A percentile compares a stretch with the other conserved stretches of the same genome.
These are phyloP conservation scores for Esox masquinongy DNA, from an alignment of 2,797 vertebrate genomes.

Conservation along the genomic window DNA sequence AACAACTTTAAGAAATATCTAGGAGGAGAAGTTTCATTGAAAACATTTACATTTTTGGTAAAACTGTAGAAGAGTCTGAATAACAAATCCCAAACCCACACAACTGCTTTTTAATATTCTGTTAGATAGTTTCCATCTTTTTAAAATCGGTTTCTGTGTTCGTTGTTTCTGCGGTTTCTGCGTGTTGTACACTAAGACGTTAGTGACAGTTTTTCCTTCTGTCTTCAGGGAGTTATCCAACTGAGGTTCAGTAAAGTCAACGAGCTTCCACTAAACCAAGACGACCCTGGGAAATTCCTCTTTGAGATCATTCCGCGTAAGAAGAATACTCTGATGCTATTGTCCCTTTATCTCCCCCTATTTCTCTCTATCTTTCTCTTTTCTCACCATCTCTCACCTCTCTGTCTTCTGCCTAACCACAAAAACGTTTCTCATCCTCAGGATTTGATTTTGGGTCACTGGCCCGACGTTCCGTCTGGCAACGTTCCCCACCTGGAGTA, in stretches of 20 bases:
- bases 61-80: no score
- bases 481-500: no score
- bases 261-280: conserved; percentile 79
- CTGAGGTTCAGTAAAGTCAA: conserved; percentile 85
- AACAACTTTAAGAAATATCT: no score
- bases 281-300: conserved; percentile 88
- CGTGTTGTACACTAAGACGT: neutral
- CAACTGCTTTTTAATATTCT: neutral
- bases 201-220: conserved; percentile 10
- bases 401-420: neutral
- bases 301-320: conserved; percentile 93
- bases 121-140: neutral
- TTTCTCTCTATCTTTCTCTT: neutral
- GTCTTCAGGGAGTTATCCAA: conserved; percentile 81
- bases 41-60: no score
- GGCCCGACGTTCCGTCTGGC: no score
- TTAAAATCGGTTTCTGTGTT: neutral
- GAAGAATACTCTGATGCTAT: neutral
- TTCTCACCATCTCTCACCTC: neutral
- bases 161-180: no score
- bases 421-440: neutral
- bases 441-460: no score
- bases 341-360: neutral
- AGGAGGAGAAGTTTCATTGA: no score
- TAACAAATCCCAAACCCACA: no score